These are phyloP conservation scores for Antennarius striatus DNA, from an alignment of 2,113 vertebrate species.

Conservation along the genomic window DNA sequence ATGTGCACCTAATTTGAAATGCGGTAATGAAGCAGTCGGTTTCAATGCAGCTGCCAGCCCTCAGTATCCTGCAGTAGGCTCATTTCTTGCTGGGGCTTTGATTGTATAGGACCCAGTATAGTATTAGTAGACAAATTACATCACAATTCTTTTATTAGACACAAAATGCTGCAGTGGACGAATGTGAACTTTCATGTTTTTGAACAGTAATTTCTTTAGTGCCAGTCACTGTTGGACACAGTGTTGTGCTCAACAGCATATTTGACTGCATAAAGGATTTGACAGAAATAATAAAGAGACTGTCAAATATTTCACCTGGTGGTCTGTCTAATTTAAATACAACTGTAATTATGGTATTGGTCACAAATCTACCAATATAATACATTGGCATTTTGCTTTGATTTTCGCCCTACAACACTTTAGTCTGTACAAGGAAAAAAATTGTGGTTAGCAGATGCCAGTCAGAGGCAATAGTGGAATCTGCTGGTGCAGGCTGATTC, in stretches of 20 bases:
- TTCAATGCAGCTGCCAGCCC: slow-evolving; percentile 65
- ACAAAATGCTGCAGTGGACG: slow-evolving; percentile 26
- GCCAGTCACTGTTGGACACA: not conserved
- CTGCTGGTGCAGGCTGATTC: no score
- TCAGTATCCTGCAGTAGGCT: slow-evolving; percentile 42
- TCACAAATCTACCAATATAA: no score
- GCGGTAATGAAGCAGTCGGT: slow-evolving; percentile 72
- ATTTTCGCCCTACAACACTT: no score
- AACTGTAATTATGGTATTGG: not conserved
- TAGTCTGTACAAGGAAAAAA: no score
- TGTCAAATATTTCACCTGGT: slow-evolving; percentile 3
- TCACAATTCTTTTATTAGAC: slow-evolving; percentile 54
- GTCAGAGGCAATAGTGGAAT: no score
- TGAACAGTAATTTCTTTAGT: slow-evolving; percentile 21
- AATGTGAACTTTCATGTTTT: slow-evolving; percentile 21
- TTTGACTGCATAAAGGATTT: slow-evolving; percentile 15
- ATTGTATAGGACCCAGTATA: slow-evolving; percentile 46
- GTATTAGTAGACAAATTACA: slow-evolving; percentile 53
- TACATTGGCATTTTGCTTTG: no score
- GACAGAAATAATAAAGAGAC: slow-evolving; percentile 3
- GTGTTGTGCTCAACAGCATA: slow-evolving; percentile 3
- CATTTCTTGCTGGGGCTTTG: slow-evolving; percentile 45
- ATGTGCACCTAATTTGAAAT: slow-evolving; percentile 75
- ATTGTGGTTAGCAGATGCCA: no score
- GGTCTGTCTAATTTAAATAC: slow-evolving; percentile 9